Evolutionary conservation across 1,140 invertebrate genomes (phyloP), one percentile per base, ranked within the genome.

Genomic region (Rhopalosiphum maidis): DNA sequence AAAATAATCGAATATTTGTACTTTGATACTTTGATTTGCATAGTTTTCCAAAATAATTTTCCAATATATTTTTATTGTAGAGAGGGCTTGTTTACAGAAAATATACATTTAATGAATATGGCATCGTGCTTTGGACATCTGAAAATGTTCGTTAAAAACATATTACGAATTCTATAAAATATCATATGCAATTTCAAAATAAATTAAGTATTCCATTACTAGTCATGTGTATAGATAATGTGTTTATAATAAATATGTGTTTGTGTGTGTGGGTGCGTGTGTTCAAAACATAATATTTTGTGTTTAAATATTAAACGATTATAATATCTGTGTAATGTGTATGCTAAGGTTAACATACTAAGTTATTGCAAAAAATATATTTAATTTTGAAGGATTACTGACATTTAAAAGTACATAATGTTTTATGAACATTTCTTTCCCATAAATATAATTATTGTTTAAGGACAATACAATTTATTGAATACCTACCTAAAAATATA

Each of bases 1-100:
- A 77, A 77, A 77, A 77, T 77, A 77, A 77, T 77, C 60, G 30
- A 77, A n/a, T 77, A 77, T 77, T n/a, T 77, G 60, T 77, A 77
- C 15, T 77, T 21, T 35, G 60, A 77, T n/a, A 77, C 60, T 4
- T 77, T 77, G 30, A 77, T 77, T 77, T 77, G 60, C 30, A 77
- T 77, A n/a, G 60, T n/a, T 77, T n/a, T 4, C n/a, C 5, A n/a
- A 77, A 77, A 77, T n/a, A 77, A 77, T n/a, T 77, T n/a, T 77
- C 60, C 15, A 18, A 77, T 77, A 5, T 77, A n/a, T 5, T 77
- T n/a, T 77, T 77, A n/a, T 77, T 77, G 30, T 77, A 77, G 5
- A 77, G n/a, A 2, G 15, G 30, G n/a, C 41, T 41, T 41, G 15
- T 77, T n/a, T 77, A 18, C 30, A n/a, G 30, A 5, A 1, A 6